phyloP scores from a whole-genome alignment of 2,113 vertebrate species.

The Pristiophorus japonicus region DNA sequence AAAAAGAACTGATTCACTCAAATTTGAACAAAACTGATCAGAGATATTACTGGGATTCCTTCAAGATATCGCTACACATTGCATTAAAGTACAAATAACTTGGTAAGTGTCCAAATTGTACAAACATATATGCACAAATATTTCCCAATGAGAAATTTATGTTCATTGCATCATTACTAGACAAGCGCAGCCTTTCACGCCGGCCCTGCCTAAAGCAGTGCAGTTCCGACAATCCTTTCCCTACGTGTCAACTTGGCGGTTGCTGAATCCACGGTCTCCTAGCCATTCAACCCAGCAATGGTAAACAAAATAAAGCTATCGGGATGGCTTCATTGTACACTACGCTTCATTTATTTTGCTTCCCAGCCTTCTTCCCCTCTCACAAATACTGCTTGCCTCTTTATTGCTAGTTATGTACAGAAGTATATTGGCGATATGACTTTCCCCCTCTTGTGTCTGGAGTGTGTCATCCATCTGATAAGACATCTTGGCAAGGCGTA shows the following conservation, averaged over 20 bases:
- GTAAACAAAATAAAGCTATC: slow-evolving; percentile 13
- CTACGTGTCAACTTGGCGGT: not conserved
- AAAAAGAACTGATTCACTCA: not conserved
- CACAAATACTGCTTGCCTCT: not conserved
- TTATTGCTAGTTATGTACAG: slow-evolving; percentile 22
- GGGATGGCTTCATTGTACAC: slow-evolving; percentile 8
- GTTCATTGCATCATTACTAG: not conserved
- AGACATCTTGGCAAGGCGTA: slow-evolving; percentile 18
- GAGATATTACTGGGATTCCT: not conserved
- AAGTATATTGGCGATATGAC: slow-evolving; percentile 17
- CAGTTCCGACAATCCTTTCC: not conserved
- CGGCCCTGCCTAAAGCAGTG: not conserved
- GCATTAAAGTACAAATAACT: not conserved
- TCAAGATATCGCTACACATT: not conserved
- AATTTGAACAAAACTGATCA: not conserved
- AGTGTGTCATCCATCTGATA: slow-evolving; percentile 33
- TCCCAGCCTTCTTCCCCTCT: not conserved
- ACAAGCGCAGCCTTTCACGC: not conserved
- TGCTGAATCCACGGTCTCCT: not conserved
- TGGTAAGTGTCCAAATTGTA: not conserved
- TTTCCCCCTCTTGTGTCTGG: slow-evolving; percentile 17
- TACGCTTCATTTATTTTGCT: slow-evolving; percentile 15
- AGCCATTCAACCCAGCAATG: not conserved
- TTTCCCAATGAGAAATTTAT: not conserved
- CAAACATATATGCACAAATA: not conserved